Evolutionary conservation across 2,113 vertebrate genomes (phyloP), one percentile per base, ranked within the genome.

Genomic region (Heterocephalus glaber): DNA sequence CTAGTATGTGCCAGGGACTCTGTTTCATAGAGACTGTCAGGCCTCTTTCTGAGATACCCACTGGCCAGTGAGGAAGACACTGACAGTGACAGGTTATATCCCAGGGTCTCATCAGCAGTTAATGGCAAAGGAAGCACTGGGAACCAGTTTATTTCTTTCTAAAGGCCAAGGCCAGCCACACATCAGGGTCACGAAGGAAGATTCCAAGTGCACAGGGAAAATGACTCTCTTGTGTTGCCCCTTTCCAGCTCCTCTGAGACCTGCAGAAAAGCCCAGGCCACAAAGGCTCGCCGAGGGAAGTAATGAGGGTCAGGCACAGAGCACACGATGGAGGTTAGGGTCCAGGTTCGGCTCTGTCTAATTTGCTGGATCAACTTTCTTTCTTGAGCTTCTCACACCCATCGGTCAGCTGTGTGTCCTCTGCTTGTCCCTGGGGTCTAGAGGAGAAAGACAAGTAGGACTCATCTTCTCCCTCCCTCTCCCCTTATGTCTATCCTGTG

Each of bases 181-280:
- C 35, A 33, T 61, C 17, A 41, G 2, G 22, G 9, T 49, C 35
- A 41, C 7, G 35, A 56, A 52, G 26, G 49, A 61, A 93, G 92
- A 65, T 5, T 79, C 74, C 47, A 7, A 3, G 30, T 0, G 0
- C 11, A 58, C 8, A 60, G 41, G 14, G 26, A 54, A 19, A 44
- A 41, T 7, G 11, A 47, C 47, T 0, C 9, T 5, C 6, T 10
- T 28, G 7, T 9, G 35, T 12, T 4, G 14, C 1, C 19, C 35
- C 28, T 41, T 56, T 24, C 2, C 38, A 1, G 3, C 3, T 60
- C 35, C 81, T 92, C 2, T 0, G 2, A 26, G 56, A 66, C 70
- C 8, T 11, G 7, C 14, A 41, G 58, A 77, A 77, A 41, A 72
- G 28, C 35, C 58, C n/a, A 22, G 26, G n/a, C 47, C 52, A 60